phyloP scores from a whole-genome alignment of 2,113 vertebrate species.

The Sinocyclocheilus rhinocerous region DNA sequence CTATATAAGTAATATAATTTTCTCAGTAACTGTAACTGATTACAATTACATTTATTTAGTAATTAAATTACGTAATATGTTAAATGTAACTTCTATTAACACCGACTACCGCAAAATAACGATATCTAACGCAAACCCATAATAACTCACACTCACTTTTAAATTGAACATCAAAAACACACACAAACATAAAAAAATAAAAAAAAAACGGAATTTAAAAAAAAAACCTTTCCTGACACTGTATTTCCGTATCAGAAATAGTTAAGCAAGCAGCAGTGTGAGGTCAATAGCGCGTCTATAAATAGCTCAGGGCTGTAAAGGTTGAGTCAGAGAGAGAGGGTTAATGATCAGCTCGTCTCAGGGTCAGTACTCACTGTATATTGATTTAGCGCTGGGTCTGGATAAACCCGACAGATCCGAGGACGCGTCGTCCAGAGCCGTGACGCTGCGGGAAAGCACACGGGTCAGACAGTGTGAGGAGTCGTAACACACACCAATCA shows the following conservation, averaged over 20 bases:
- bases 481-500: not conserved
- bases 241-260: not conserved
- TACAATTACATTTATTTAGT: too few species aligned
- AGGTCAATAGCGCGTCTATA: not conserved
- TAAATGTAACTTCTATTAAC: too few species aligned
- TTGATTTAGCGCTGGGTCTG: conserved; percentile 81
- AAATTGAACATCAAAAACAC: not conserved
- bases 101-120: too few species aligned
- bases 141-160: too few species aligned
- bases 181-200: not conserved
- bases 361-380: conserved; percentile 81
- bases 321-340: not conserved
- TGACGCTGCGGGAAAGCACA: conserved; percentile 52
- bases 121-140: too few species aligned
- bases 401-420: conserved; percentile 63
- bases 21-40: too few species aligned
- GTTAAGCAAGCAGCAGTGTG: not conserved
- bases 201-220: too few species aligned
- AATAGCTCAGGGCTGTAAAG: not conserved
- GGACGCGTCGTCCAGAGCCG: conserved; percentile 61
- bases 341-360: not conserved
- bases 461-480: not conserved
- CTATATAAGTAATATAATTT: too few species aligned
- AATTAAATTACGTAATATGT: too few species aligned
- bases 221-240: not conserved